Percentiles rank a stretch among this genome's conserved stretches.
Evolutionary conservation across 1,140 invertebrate species (phyloP).

Genomic region (Drosophila azteca): DNA sequence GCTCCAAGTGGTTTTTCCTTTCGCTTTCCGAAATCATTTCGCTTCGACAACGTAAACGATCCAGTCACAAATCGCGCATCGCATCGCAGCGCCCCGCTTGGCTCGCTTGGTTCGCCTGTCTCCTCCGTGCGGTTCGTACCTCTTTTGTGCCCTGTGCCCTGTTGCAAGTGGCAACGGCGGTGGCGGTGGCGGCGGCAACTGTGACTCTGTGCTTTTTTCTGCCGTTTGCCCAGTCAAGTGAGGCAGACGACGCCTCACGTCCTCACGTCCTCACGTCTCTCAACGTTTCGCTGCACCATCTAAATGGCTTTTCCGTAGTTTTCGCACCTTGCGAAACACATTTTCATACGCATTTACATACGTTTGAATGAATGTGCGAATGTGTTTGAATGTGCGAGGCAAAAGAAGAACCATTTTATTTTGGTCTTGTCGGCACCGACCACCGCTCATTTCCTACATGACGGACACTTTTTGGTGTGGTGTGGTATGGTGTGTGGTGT

Average conservation of each 20-base stretch:
- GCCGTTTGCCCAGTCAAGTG: conserved; percentile 69
- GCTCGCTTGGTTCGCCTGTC: conserved; percentile 56
- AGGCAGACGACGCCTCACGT: conserved; percentile 30
- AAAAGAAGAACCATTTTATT: conserved; percentile 47
- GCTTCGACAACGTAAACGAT: conserved; percentile 83
- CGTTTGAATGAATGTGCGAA: conserved; percentile 13
- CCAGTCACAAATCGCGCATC: conserved; percentile 83
- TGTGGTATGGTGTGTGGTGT: conserved; percentile 27
- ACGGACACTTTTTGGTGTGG: conserved; percentile 64
- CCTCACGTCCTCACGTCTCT: conserved; percentile 40
- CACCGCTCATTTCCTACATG: conserved; percentile 71
- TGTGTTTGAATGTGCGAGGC: conserved; percentile 19
- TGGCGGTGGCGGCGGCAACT: not conserved
- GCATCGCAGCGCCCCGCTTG: conserved; percentile 54
- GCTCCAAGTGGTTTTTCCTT: conserved; percentile 83
- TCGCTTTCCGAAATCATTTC: conserved; percentile 83
- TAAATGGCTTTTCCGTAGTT: conserved; percentile 78
- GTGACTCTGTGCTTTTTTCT: conserved; percentile 56
- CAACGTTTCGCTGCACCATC: conserved; percentile 82
- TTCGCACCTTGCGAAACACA: conserved; percentile 80
- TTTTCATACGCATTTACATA: conserved; percentile 76
- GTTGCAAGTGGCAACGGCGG: conserved; percentile 1
- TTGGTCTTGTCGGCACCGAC: not conserved
- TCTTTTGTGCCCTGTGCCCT: conserved; percentile 19
- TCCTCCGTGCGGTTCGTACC: conserved; percentile 73